Evolutionary conservation across 2,888 invertebrate genomes (phyloP).

Genomic region (Conomelus anceps): DNA sequence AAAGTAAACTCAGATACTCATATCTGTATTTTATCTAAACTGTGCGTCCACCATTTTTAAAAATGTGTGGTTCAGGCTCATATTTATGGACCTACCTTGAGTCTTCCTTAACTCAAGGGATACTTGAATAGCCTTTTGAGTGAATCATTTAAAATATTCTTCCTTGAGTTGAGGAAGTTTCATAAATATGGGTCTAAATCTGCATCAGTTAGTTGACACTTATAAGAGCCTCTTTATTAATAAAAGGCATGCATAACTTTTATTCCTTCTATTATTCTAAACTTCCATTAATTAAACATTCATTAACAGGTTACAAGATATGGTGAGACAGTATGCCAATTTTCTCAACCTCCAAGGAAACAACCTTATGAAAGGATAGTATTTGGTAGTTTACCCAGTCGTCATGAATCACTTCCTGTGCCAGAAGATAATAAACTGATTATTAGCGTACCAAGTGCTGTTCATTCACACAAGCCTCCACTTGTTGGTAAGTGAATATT

Average conservation of each 20-base stretch:
- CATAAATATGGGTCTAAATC: no score
- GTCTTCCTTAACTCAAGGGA: no score
- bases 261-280: background rate
- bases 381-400: slow-evolving; percentile 48
- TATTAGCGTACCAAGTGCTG: slow-evolving; percentile 79
- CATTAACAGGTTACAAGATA: slow-evolving; percentile 54
- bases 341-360: slow-evolving; percentile 61
- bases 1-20: no score
- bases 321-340: slow-evolving; percentile 61
- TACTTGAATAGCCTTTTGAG: no score
- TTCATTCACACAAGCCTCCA: slow-evolving; percentile 95
- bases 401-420: slow-evolving; percentile 23
- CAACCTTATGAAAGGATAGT: slow-evolving; percentile 83
- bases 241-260: background rate
- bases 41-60: no score
- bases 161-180: no score
- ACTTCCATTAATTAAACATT: background rate
- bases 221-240: background rate
- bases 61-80: no score
- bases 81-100: no score
- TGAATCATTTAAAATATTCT: no score
- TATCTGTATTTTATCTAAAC: no score
- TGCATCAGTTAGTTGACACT: background rate
- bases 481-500: slow-evolving; percentile 57
- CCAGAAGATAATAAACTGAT: slow-evolving; percentile 52